Percentiles rank a stretch among this genome's conserved stretches.
phyloP scores from a whole-genome alignment of 2,113 vertebrate genomes.

The Grammomys dolichurus region DNA sequence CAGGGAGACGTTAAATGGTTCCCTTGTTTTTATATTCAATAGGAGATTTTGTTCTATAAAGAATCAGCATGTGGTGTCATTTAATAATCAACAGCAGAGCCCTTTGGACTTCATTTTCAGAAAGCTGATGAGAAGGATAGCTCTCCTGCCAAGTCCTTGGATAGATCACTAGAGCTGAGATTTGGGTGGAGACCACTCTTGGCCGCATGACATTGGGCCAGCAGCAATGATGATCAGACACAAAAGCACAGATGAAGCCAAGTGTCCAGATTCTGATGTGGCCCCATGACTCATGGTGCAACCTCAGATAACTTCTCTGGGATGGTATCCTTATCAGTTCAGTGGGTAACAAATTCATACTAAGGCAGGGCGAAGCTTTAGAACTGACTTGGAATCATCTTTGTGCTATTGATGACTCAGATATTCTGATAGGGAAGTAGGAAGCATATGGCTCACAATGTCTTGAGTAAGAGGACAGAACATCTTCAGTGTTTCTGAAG shows the following conservation, averaged over 20 bases:
- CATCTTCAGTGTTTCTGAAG: neutral
- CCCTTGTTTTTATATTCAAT: neutral
- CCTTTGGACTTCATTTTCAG: conserved; percentile 1
- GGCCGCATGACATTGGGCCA: neutral
- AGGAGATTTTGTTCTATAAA: neutral
- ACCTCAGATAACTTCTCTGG: conserved; percentile 50
- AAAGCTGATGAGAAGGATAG: conserved; percentile 46
- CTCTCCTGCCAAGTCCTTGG: conserved; percentile 18
- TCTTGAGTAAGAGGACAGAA: neutral
- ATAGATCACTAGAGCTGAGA: conserved; percentile 22
- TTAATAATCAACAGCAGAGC: conserved; percentile 20
- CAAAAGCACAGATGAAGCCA: conserved; percentile 46
- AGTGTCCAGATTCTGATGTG: conserved; percentile 34
- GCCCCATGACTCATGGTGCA: conserved; percentile 7
- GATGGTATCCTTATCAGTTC: neutral
- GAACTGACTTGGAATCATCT: neutral
- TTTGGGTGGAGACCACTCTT: conserved; percentile 33
- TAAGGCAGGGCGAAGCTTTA: neutral
- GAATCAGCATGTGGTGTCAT: neutral
- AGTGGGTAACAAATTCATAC: neutral
- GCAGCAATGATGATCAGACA: conserved; percentile 32
- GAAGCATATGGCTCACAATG: neutral
- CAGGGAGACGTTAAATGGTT: neutral
- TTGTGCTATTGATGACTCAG: neutral
- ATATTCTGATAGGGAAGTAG: conserved; percentile 2